Percentiles rank a stretch among this genome's conserved stretches.
These are phyloP conservation scores for Scelioninae gen. 1 DNA, from an alignment of 2,888 invertebrate species.

Conservation along the genomic window DNA sequence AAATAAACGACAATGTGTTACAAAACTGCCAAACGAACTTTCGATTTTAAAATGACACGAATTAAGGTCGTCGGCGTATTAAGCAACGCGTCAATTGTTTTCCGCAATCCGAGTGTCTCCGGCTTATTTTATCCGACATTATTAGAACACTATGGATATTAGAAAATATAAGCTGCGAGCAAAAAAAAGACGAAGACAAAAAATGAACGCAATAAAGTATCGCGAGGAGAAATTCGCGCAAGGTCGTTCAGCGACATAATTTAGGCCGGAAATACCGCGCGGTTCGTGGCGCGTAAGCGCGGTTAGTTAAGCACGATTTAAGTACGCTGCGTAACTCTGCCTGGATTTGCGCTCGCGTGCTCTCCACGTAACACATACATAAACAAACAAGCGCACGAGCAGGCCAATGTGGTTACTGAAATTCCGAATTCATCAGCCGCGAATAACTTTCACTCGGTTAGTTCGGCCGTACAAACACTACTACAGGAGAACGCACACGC, in stretches of 20 bases:
- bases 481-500: too few species aligned
- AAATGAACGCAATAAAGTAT: background rate
- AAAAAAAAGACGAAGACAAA: slow-evolving; percentile 1
- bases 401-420: slow-evolving; percentile 71
- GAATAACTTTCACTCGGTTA: too few species aligned
- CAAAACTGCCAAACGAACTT: slow-evolving; percentile 40
- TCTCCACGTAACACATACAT: slow-evolving; percentile 50
- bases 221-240: slow-evolving; percentile 75
- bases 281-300: slow-evolving; percentile 37
- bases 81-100: slow-evolving; percentile 45
- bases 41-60: slow-evolving; percentile 37
- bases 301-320: slow-evolving; percentile 27
- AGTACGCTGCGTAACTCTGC: slow-evolving; percentile 24
- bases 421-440: too few species aligned
- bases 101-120: too few species aligned
- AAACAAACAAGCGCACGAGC: slow-evolving; percentile 66
- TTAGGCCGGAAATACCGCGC: slow-evolving; percentile 77
- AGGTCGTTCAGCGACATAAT: slow-evolving; percentile 75
- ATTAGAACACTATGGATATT: too few species aligned
- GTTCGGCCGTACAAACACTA: too few species aligned
- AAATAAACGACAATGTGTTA: slow-evolving; percentile 24
- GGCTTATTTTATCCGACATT: too few species aligned
- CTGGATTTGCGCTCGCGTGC: slow-evolving; percentile 65
- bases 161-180: too few species aligned
- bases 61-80: slow-evolving; percentile 37